Base-by-base conservation (phyloP, 2,113 vertebrate species). In the Gracilinanus agilis region DNA sequence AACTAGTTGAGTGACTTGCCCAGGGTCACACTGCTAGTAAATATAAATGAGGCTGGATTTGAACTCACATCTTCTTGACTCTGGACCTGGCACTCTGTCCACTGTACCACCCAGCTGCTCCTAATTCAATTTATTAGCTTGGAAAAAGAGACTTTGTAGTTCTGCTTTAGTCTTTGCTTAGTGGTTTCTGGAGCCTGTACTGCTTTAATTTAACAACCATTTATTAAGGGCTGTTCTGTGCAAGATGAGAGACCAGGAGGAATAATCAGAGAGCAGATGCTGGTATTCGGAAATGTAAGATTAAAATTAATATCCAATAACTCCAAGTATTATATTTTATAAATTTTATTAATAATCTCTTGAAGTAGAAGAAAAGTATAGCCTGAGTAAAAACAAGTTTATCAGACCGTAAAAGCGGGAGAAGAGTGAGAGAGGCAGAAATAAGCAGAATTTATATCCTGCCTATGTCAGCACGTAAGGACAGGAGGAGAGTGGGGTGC, bases 81-180 rank as follows among this genome's bases (percentile, higher is more conserved):
- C 19, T 2, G 40, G 16, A 2, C 34, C 61, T 75, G n/a, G 6
- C 23, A 2, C 19, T 40, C 67, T 83, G 21, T 83, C 16, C 3
- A 7, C 34, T 75, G 29, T 19, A 75, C 34, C 34, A 75, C 34
- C 34, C 61, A 75, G 61, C 29, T 75, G 34, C 3, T 29, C 13
- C 34, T n/a, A 75, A n/a, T 88, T 89, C 9, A 25, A 12, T 49
- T 95, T 88, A 9, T 93, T 34, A 75, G 13, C 16, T 94, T 88
- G 4, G 44, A 19, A 55, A 54, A 54, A n/a, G 2, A 8, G 55
- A 40, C 7, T 53, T 54, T 24, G 0, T 21, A 40, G 27, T 93
- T 96, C 75, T 95, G 16, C 27, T 67, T 54, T 44, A 58, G 13
- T 88, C 19, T 49, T 40, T 95, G 44, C 23, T 90, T 24, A 83